A percentile compares a stretch with the other conserved stretches of the same genome.
These are phyloP conservation scores for Crocuta crocuta DNA, from an alignment of 2,113 vertebrate species.

Conservation along the genomic window DNA sequence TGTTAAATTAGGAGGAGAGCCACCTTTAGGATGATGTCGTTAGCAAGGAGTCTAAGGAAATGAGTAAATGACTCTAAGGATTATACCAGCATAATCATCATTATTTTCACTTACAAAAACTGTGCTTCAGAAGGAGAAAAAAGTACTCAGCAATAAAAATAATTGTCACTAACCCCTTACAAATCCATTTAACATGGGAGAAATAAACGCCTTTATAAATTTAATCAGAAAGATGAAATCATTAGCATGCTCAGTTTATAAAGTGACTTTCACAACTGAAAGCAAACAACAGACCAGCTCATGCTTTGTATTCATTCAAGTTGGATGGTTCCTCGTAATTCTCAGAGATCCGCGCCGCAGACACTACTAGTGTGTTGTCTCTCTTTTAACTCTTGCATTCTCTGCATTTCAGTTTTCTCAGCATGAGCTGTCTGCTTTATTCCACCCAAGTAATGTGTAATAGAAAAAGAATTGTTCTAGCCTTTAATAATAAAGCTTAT, in stretches of 20 bases:
- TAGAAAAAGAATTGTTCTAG: slow-evolving; percentile 86
- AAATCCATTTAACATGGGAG: slow-evolving; percentile 92
- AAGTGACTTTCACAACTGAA: slow-evolving; percentile 85
- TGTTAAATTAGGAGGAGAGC: slow-evolving; percentile 46
- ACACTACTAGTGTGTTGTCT: slow-evolving; percentile 79
- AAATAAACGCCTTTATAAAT: slow-evolving; percentile 92
- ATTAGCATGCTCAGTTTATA: slow-evolving; percentile 94
- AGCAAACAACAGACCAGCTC: slow-evolving; percentile 67
- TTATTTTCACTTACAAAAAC: slow-evolving; percentile 42
- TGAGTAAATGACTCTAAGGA: slow-evolving; percentile 83
- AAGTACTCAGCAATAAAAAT: slow-evolving; percentile 22
- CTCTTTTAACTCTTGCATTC: slow-evolving; percentile 84
- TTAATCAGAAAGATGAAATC: slow-evolving; percentile 94
- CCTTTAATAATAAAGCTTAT: slow-evolving; percentile 84
- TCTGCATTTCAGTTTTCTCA: slow-evolving; percentile 87
- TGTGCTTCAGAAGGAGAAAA: background rate
- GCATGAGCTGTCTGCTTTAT: slow-evolving; percentile 88
- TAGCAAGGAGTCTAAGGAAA: slow-evolving; percentile 73
- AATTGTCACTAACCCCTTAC: slow-evolving; percentile 89
- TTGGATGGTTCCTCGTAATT: slow-evolving; percentile 73
- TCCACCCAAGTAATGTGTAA: slow-evolving; percentile 84
- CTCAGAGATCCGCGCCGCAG: slow-evolving; percentile 77
- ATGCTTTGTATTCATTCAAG: slow-evolving; percentile 76
- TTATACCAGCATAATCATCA: slow-evolving; percentile 86
- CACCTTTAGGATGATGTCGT: background rate